phyloP scores from a whole-genome alignment of 2,888 invertebrate genomes.

The Trichogramma dendrolimi region DNA sequence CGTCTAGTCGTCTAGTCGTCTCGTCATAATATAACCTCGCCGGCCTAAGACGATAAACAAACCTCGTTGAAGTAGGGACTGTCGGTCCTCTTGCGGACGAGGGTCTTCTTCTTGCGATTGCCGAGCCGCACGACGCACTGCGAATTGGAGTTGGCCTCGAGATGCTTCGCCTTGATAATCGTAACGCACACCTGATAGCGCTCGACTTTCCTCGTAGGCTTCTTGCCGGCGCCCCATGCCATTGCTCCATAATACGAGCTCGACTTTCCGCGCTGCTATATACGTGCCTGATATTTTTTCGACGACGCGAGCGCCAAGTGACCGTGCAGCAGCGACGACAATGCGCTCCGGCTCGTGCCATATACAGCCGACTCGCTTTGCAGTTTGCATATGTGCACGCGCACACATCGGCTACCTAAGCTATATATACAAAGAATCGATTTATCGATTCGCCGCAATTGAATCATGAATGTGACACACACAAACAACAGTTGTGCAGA shows the following conservation, averaged over 20 bases:
- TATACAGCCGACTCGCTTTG: no score
- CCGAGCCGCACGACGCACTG: constrained; percentile 63
- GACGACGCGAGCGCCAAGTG: not conserved
- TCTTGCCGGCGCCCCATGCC: no score
- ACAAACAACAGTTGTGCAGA: no score
- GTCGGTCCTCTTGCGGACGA: constrained; percentile 58
- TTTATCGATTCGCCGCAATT: no score
- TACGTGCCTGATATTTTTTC: not conserved
- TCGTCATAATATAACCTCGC: constrained; percentile 14
- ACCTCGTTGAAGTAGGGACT: constrained; percentile 70
- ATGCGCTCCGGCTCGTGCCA: not conserved
- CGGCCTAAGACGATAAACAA: constrained; percentile 17
- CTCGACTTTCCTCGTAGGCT: constrained; percentile 19
- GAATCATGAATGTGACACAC: no score
- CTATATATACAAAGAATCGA: no score
- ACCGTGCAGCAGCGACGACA: not conserved
- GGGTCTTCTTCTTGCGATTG: constrained; percentile 60
- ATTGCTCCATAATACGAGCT: not conserved
- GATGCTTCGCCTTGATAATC: constrained; percentile 64
- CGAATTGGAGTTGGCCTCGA: constrained; percentile 57
- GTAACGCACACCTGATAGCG: constrained; percentile 61
- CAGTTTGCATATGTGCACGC: no score
- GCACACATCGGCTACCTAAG: no score
- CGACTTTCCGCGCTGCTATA: not conserved
- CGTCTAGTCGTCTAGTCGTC: not conserved